phyloP scores from a whole-genome alignment of 2,113 vertebrate species.

The Sinocyclocheilus anophthalmus region DNA sequence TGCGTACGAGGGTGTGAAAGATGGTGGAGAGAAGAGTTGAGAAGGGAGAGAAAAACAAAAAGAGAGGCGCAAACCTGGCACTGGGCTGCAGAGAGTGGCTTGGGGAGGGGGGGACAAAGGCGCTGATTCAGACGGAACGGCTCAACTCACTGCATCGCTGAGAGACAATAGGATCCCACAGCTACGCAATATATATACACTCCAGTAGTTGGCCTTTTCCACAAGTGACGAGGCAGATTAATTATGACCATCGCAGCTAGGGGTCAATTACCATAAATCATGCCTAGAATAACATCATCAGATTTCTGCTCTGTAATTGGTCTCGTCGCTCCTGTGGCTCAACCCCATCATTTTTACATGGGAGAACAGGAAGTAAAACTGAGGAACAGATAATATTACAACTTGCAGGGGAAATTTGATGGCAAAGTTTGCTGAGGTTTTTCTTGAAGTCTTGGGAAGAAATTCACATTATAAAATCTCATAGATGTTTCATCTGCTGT shows the following conservation, averaged over 20 bases:
- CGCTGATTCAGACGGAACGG: slow-evolving; percentile 58
- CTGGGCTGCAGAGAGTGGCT: slow-evolving; percentile 42
- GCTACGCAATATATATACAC: slow-evolving; percentile 33
- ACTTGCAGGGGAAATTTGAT: slow-evolving; percentile 8
- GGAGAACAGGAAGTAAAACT: slow-evolving; percentile 47
- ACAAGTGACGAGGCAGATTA: slow-evolving; percentile 60
- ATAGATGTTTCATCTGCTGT: not conserved
- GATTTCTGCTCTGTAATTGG: slow-evolving; percentile 63
- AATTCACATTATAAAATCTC: slow-evolving; percentile 22
- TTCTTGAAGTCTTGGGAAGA: slow-evolving; percentile 6
- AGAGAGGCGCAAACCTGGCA: slow-evolving; percentile 38
- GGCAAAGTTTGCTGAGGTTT: slow-evolving; percentile 2
- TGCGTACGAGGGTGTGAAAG: slow-evolving; percentile 23
- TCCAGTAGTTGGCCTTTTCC: slow-evolving; percentile 63
- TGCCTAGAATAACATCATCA: slow-evolving; percentile 65
- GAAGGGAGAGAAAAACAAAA: slow-evolving; percentile 49
- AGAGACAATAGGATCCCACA: slow-evolving; percentile 59
- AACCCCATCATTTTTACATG: slow-evolving; percentile 53
- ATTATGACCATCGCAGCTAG: slow-evolving; percentile 62
- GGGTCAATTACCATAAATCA: slow-evolving; percentile 66
- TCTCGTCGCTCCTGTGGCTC: slow-evolving; percentile 61
- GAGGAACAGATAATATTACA: slow-evolving; percentile 43
- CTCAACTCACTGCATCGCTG: slow-evolving; percentile 37
- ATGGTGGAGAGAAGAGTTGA: slow-evolving; percentile 23
- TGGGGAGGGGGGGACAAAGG: slow-evolving; percentile 48